A percentile compares a stretch with the other conserved stretches of the same genome.
These are phyloP conservation scores for Dissostichus mawsoni DNA, from an alignment of 2,113 vertebrate genomes.

Conservation along the genomic window DNA sequence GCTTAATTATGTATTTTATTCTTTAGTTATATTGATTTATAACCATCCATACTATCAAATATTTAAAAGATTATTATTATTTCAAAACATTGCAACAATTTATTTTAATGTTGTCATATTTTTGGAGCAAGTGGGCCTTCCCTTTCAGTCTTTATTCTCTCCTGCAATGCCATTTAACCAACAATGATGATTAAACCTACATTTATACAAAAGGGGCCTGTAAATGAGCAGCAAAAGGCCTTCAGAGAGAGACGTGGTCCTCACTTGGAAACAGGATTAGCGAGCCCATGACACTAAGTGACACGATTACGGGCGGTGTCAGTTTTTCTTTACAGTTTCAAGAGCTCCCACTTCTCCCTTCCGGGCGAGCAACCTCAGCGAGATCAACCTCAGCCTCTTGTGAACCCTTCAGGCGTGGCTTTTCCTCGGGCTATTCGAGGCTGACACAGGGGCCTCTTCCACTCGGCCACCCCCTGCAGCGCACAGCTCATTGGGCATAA, in stretches of 20 bases:
- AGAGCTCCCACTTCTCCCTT: constrained; percentile 68
- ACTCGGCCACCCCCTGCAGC: constrained; percentile 73
- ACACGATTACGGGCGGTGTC: constrained; percentile 85
- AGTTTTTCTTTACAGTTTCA: constrained; percentile 80
- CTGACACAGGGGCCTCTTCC: constrained; percentile 68
- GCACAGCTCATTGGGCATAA: constrained; percentile 80
- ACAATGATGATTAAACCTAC: constrained; percentile 80
- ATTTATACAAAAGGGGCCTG: constrained; percentile 78
- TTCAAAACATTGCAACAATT: not conserved
- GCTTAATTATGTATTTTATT: not conserved
- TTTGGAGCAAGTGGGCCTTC: not conserved
- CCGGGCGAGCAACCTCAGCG: constrained; percentile 50
- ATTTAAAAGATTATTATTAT: not conserved
- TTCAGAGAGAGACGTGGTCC: constrained; percentile 80
- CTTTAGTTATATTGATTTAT: not conserved
- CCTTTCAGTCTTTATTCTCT: constrained; percentile 39
- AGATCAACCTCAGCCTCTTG: constrained; percentile 31
- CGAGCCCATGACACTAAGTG: constrained; percentile 76
- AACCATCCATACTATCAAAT: not conserved
- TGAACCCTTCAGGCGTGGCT: constrained; percentile 40
- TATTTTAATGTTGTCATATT: constrained; percentile 1
- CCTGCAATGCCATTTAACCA: constrained; percentile 69
- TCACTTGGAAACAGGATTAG: constrained; percentile 93
- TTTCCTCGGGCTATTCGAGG: constrained; percentile 12
- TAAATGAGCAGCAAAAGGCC: constrained; percentile 69